Evolutionary conservation across 2,113 vertebrate genomes (phyloP), one percentile per base, ranked within the genome.

Genomic region (Percopsis transmontana): DNA sequence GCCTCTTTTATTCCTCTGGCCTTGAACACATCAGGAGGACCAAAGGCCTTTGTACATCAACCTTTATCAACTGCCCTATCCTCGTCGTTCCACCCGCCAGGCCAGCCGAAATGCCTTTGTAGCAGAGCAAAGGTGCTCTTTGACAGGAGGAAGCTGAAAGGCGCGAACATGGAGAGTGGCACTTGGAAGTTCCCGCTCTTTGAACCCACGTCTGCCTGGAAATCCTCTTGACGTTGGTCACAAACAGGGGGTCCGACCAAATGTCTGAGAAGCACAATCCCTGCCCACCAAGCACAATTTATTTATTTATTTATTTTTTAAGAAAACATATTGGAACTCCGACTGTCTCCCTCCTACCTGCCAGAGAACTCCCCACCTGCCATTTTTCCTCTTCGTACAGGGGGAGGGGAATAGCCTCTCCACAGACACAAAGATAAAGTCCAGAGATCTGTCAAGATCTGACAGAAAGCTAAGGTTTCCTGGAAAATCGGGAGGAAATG

Each of bases 141-240:
- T 96, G 94, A 96, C 95, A 93, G 93, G 92, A 90, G 27, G 82
- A 80, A 93, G 90, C 95, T 95, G 92, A 96, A 96, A 96, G 94
- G 90, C 84, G 91, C 90, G 80, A 87, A 94, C 94, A 93, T 86
- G 90, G 93, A 92, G 94, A 93, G 82, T 86, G 84, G 88, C 91
- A 92, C 91, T 93, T 91, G 64, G 90, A 93, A 95, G 94, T 93
- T 93, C 91, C 88, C 90, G 91, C 92, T 93, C 94, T 96, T 94
- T 96, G 94, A 97, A 95, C 93, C 88, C 81, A 76, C 39, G 76
- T 80, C 86, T 88, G 90, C 93, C 77, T 93, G 92, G 93, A 94
- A 94, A 90, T 88, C 83, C 75, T 58, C 63, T 64, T 55, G 87
- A 87, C 86, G 91, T 88, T 73, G 62, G 8, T 18, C 86, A 84